Percentiles rank a stretch among this genome's conserved stretches.
phyloP scores from a whole-genome alignment of 1,140 invertebrate genomes.

The Ceratosolen solmsi region DNA sequence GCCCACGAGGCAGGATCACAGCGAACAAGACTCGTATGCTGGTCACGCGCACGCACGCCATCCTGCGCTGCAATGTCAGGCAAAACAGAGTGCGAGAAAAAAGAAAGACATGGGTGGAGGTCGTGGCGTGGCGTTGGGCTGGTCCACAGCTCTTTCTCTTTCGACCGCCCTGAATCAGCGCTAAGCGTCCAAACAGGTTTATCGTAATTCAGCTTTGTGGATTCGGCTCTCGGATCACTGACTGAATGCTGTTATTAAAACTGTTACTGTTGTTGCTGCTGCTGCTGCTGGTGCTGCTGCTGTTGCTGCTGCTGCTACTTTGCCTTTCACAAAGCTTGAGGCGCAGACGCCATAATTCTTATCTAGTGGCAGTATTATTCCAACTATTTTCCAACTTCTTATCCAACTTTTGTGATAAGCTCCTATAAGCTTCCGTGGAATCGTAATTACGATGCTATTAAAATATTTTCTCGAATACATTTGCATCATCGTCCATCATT shows the following conservation, averaged over 20 bases:
- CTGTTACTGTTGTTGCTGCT: not conserved
- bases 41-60: too few relatives aligned
- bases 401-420: too few relatives aligned
- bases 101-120: slow-evolving; percentile 2
- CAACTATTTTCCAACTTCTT: too few relatives aligned
- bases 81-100: not conserved
- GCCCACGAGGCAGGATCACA: too few relatives aligned
- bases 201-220: slow-evolving; percentile 17
- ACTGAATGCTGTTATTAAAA: slow-evolving; percentile 46
- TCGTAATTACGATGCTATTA: too few relatives aligned
- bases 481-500: too few relatives aligned
- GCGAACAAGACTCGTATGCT: too few relatives aligned
- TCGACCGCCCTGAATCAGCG: not conserved
- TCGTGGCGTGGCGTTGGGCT: not conserved
- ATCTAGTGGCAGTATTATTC: too few relatives aligned
- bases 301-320: not conserved
- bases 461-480: too few relatives aligned
- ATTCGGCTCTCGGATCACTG: slow-evolving; percentile 52
- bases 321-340: slow-evolving; percentile 58
- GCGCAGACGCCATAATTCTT: not conserved
- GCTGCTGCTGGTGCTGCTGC: too few relatives aligned
- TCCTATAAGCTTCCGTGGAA: too few relatives aligned
- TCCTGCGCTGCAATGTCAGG: not conserved
- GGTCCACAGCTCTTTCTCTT: slow-evolving; percentile 4
- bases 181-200: slow-evolving; percentile 16